Conservation (phyloP, 2,797 vertebrate genomes). For the Holocentrus rufus region DNA sequence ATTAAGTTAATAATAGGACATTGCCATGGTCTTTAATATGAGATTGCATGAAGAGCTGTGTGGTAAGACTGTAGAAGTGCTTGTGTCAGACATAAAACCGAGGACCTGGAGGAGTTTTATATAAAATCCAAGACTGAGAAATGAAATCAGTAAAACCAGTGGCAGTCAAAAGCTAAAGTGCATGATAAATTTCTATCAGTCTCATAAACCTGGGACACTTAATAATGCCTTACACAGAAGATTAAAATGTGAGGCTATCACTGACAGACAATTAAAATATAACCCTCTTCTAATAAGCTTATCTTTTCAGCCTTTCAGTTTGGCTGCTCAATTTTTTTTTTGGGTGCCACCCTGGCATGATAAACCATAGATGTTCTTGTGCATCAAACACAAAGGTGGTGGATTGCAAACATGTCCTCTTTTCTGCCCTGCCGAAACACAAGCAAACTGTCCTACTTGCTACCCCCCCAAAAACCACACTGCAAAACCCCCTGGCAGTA, state of each 20-base stretch:
- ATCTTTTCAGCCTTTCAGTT: constrained; percentile 42
- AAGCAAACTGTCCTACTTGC: background rate
- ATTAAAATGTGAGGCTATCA: constrained; percentile 32
- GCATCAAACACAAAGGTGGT: constrained; percentile 19
- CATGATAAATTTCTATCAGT: constrained; percentile 22
- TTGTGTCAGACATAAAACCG: background rate
- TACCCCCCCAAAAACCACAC: background rate
- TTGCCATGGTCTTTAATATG: no score
- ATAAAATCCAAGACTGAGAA: background rate
- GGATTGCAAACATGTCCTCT: constrained; percentile 11
- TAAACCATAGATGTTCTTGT: constrained; percentile 19
- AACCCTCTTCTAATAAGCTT: constrained; percentile 24
- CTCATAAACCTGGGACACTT: constrained; percentile 17
- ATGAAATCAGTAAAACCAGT: constrained; percentile 2
- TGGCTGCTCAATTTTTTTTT: constrained; percentile 40
- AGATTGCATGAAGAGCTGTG: background rate
- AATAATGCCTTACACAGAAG: constrained; percentile 6
- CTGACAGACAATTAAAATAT: constrained; percentile 35
- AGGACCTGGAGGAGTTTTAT: background rate
- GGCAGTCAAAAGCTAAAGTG: constrained; percentile 15
- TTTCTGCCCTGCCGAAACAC: constrained; percentile 20
- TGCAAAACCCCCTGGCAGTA: background rate
- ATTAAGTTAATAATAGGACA: background rate
- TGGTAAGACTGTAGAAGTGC: background rate
- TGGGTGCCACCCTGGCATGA: constrained; percentile 43